These are phyloP conservation scores for Echiichthys vipera DNA, from an alignment of 2,797 vertebrate genomes.

Conservation along the genomic window DNA sequence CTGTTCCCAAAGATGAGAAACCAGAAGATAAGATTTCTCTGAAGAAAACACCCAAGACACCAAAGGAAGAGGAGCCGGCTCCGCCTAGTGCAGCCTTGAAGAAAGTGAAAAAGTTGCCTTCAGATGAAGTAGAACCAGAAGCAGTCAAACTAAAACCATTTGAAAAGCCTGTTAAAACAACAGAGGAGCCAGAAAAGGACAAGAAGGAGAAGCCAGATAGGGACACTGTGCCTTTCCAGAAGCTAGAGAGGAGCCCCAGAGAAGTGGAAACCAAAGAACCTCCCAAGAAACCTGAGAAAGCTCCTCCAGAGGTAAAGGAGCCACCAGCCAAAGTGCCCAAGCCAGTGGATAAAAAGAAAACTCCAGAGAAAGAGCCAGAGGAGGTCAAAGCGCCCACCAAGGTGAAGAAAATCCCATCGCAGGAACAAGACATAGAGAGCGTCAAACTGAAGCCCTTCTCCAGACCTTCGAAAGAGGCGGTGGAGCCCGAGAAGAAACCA, in stretches of 20 bases:
- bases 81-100: constrained; percentile 69
- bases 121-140: constrained; percentile 77
- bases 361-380: constrained; percentile 70
- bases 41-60: constrained; percentile 73
- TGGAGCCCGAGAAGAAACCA: constrained; percentile 74
- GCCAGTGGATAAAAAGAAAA: constrained; percentile 69
- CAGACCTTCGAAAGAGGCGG: constrained; percentile 71
- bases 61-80: constrained; percentile 70
- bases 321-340: constrained; percentile 61
- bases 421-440: constrained; percentile 75
- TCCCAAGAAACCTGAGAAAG: constrained; percentile 64
- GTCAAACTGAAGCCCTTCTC: constrained; percentile 81
- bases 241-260: constrained; percentile 66
- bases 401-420: constrained; percentile 71
- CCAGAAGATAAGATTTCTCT: constrained; percentile 73
- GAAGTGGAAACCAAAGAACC: constrained; percentile 74
- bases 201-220: constrained; percentile 69
- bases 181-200: constrained; percentile 69
- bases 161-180: constrained; percentile 73
- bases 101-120: constrained; percentile 80
- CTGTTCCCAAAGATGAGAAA: constrained; percentile 65
- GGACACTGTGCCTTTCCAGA: constrained; percentile 74
- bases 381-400: constrained; percentile 68
- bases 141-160: constrained; percentile 84
- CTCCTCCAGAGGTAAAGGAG: constrained; percentile 65